Conservation (phyloP, 2,888 invertebrate species). For the Nyleta sp. region DNA sequence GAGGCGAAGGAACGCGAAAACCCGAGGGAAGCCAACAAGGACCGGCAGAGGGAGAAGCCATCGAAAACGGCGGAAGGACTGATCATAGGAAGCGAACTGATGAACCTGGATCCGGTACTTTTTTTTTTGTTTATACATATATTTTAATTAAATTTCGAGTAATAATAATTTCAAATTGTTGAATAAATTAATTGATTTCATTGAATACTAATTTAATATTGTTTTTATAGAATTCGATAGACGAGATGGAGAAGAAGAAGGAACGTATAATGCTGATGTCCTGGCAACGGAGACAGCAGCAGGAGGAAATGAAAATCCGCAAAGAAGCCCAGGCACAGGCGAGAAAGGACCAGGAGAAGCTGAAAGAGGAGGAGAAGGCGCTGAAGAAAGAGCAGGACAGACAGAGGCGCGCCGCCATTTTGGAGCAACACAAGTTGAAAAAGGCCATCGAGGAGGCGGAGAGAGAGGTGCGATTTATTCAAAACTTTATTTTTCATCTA, state of each 20-base stretch:
- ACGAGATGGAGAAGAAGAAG: conserved; percentile 96
- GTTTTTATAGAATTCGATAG: conserved; percentile 87
- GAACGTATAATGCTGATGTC: conserved; percentile 95
- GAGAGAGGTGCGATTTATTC: conserved; percentile 85
- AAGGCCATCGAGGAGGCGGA: conserved; percentile 97
- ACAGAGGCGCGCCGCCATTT: conserved; percentile 92
- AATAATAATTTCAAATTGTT: too few species aligned
- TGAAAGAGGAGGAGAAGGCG: conserved; percentile 89
- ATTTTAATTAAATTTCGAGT: neutral
- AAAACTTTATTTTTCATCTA: neutral
- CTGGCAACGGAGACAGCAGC: conserved; percentile 94
- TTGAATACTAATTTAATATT: conserved; percentile 11
- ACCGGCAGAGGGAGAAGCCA: conserved; percentile 72
- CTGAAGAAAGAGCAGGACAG: conserved; percentile 92
- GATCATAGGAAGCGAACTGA: conserved; percentile 87
- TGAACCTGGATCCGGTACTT: conserved; percentile 87
- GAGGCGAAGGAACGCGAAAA: conserved; percentile 77
- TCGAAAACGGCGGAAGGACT: conserved; percentile 83
- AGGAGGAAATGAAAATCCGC: conserved; percentile 92
- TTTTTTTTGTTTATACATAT: too few species aligned
- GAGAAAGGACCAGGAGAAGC: conserved; percentile 89
- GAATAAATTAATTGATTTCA: conserved; percentile 9
- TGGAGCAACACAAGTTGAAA: conserved; percentile 96
- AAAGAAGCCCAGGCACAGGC: conserved; percentile 93
- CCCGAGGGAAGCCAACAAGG: conserved; percentile 81